Evolutionary conservation across 2,113 vertebrate species (phyloP).

Genomic region (Lipotes vexillifer): DNA sequence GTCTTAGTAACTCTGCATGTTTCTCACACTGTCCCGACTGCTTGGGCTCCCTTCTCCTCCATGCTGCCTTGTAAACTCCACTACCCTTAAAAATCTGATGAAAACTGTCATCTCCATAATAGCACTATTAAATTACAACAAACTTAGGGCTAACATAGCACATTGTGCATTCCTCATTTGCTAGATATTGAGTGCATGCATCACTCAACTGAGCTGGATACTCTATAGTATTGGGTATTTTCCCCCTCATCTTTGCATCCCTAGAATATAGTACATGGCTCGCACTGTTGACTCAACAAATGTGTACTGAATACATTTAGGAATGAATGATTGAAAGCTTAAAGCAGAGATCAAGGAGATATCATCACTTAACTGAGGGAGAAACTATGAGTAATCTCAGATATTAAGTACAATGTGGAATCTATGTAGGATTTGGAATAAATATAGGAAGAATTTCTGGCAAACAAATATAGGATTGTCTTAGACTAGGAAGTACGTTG

Average conservation of each 20-base stretch:
- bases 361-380: background rate
- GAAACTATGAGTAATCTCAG: background rate
- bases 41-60: background rate
- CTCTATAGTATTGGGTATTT: background rate
- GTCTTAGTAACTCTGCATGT: background rate
- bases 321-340: background rate
- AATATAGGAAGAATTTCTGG: background rate
- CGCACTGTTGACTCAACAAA: background rate
- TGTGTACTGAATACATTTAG: background rate
- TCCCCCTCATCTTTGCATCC: background rate
- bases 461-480: background rate
- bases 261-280: background rate
- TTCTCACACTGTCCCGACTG: background rate
- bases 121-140: background rate
- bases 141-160: background rate
- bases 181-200: rapidly evolving
- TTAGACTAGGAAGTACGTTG: background rate
- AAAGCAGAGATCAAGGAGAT: background rate
- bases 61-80: background rate
- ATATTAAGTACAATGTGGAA: background rate
- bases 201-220: background rate
- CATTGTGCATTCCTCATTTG: background rate
- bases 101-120: background rate
- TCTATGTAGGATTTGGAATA: background rate
- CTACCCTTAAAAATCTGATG: background rate